Base-by-base conservation (phyloP, 2,888 invertebrate species). In the Dicyrtomina minuta region DNA sequence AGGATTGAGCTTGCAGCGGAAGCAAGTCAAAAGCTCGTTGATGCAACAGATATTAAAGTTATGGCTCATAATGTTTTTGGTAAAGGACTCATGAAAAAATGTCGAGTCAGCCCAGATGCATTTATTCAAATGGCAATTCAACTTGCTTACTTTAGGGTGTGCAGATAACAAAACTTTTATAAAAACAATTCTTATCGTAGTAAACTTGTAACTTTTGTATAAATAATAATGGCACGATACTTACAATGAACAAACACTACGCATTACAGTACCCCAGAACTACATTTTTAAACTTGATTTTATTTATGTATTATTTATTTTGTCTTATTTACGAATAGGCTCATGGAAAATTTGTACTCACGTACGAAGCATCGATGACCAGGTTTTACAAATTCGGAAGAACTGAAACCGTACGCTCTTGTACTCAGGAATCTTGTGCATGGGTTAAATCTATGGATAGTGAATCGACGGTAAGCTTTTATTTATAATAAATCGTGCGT, bases 341-440 rank as follows among this genome's bases (percentile, higher is more conserved):
- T 8, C 33, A 33, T 65, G 90, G 90, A 1, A 91, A 91, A 76
- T 98, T 99, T 83, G 93, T 91, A 80, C 85, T 99, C 72, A 98
- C 98, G 0, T 99, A 99, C 81, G 98, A 99, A 84, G 98, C 99
- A 0, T 96, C 96, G 22, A 99, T 99, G 98, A 99, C 98, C 0
- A 86, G 98, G 70, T 84, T 99, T 76, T 99, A 89, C 85, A 88
- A 96, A 70, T 97, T 97, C 84, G 98, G 98, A 0, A 88, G 99
- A 76, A 99, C 98, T 0, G 99, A 99, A 84, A 99, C 99, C 0
- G 97, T 99, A 0, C 87, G 98, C 70, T 94, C 96, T 0, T 96
- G 97, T 81, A 94, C 96, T n/a, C 87, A 91, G 41, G 95, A 98
- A 83, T 96, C 97, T 41, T 87, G 90, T 12, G 90, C 86, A 0